Evolutionary conservation across 2,113 vertebrate genomes (phyloP), one percentile per base, ranked within the genome.

Genomic region (Neopipo cinnamomea): DNA sequence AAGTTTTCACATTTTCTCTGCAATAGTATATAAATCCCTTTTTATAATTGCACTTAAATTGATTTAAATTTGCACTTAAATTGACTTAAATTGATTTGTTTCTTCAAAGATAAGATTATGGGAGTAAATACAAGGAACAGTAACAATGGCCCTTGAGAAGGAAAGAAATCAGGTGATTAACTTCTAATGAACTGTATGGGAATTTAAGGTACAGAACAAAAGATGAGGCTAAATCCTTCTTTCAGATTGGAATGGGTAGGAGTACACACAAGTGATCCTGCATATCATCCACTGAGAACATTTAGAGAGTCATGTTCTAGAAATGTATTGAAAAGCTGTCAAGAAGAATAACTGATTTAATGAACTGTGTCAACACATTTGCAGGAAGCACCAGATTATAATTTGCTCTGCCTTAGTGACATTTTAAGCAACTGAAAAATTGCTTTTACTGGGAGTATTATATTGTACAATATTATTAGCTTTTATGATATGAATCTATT

Each of bases 281-380:
- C 0, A 0, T 77, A 17, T 74, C 61, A 92, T 88, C 83, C 55
- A 30, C 68, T 39, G 50, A 77, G 63, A 66, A 74, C 46, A 39
- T 67, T 70, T 75, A 63, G 24, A 37, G 50, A 85, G 56, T 87
- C 91, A 87, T 12, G 8, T 92, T 79, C 79, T 56, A 91, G 76
- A 67, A 95, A 6, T n/a, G 44, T 70, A 94, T 84, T 80, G 68
- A 78, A 95, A 93, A 92, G 61, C 83, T 92, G 93, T 96, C 93
- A 89, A 63, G 55, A 92, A 77, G 75, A 93, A 74, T 84, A 94
- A 92, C 59, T 92, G 83, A 95, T 92, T 92, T 92, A 95, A 96
- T 93, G 86, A 96, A 91, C 80, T 67, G 50, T 95, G 89, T 95
- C 90, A 93, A 95, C 59, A 88, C 83, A 85, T 95, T 96, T 82